Evolutionary conservation across 1,140 invertebrate species (phyloP).

Genomic region (Drosophila grimshawi): DNA sequence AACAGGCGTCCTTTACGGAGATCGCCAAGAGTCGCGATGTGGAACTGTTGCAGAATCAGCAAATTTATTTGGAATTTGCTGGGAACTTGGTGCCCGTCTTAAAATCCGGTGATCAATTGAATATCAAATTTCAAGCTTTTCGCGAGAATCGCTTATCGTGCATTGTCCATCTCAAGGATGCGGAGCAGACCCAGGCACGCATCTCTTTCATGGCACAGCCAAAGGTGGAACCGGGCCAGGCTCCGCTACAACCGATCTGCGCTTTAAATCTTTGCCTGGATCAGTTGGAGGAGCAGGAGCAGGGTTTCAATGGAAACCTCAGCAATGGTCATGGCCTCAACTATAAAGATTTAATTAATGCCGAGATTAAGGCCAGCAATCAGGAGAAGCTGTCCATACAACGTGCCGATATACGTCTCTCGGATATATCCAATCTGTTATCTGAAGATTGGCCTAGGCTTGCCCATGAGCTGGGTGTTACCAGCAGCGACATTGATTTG

Average conservation of each 20-base stretch:
- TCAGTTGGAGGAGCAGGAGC: not conserved
- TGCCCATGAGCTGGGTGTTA: constrained; percentile 92
- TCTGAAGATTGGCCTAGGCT: constrained; percentile 96
- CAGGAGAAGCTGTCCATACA: constrained; percentile 29
- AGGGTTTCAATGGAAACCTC: not conserved
- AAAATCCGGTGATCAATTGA: constrained; percentile 98
- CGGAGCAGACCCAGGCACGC: constrained; percentile 90
- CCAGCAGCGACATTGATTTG: constrained; percentile 92
- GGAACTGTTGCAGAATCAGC: constrained; percentile 97
- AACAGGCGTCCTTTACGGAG: constrained; percentile 98
- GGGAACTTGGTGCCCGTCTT: constrained; percentile 98
- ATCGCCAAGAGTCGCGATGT: constrained; percentile 99
- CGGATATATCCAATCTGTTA: constrained; percentile 95
- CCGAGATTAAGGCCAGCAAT: constrained; percentile 36
- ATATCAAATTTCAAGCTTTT: constrained; percentile 97
- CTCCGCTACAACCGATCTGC: constrained; percentile 97
- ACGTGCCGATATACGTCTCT: constrained; percentile 88
- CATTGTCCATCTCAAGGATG: constrained; percentile 95
- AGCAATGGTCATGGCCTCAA: constrained; percentile 32
- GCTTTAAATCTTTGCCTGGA: constrained; percentile 98
- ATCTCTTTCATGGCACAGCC: constrained; percentile 98
- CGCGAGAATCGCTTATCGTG: constrained; percentile 98
- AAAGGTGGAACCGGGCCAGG: constrained; percentile 93
- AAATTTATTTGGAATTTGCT: constrained; percentile 97
- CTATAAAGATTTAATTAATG: constrained; percentile 58